Percentiles rank a stretch among this genome's conserved stretches.
Evolutionary conservation across 2,888 invertebrate genomes (phyloP).

Genomic region (Dolichopus griseipennis): DNA sequence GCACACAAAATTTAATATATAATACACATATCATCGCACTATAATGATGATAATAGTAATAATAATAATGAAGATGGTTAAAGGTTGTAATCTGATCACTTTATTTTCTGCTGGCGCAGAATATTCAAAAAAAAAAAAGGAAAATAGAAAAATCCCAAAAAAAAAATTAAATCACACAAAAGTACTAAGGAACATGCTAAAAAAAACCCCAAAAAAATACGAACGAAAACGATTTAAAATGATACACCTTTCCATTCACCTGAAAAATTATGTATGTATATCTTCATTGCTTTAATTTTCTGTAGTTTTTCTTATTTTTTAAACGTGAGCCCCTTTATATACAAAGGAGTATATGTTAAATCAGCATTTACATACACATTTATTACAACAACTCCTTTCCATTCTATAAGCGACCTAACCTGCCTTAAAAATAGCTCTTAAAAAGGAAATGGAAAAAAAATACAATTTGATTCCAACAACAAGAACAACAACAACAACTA

Average conservation of each 20-base stretch:
- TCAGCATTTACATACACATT: too few species aligned
- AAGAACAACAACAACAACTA: neutral
- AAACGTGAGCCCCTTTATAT: too few species aligned
- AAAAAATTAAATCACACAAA: neutral
- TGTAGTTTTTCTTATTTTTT: too few species aligned
- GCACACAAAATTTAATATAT: too few species aligned
- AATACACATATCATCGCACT: neutral
- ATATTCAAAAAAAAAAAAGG: neutral
- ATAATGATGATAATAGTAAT: neutral
- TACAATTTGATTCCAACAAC: neutral
- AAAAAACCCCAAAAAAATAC: neutral
- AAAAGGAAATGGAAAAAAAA: neutral
- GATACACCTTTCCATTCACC: too few species aligned
- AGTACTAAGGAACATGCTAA: neutral
- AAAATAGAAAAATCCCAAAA: neutral
- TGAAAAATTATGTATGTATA: too few species aligned
- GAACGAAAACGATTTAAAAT: neutral
- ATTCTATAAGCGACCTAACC: too few species aligned
- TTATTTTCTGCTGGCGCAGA: neutral
- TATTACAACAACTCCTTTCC: too few species aligned
- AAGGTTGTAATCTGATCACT: constrained; percentile 4
- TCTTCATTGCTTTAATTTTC: too few species aligned
- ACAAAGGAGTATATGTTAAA: too few species aligned
- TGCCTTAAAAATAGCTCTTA: neutral
- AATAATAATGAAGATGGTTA: neutral